These are phyloP conservation scores for Iphiclides podalirius DNA, from an alignment of 2,888 invertebrate species.

Conservation along the genomic window DNA sequence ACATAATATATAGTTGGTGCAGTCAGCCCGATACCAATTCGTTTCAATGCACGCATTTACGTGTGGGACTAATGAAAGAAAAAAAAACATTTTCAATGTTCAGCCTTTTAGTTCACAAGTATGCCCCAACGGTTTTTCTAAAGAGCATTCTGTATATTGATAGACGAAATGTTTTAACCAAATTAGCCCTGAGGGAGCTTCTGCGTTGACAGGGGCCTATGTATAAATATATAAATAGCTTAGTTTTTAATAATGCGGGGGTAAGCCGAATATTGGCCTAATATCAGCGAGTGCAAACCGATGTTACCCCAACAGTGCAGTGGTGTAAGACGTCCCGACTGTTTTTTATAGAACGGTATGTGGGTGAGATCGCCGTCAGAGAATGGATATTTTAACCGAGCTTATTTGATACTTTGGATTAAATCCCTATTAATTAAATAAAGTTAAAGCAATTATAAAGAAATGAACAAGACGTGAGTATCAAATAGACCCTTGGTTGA, in stretches of 20 bases:
- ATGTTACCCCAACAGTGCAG: slow-evolving; percentile 65
- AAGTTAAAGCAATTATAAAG: too few relatives aligned
- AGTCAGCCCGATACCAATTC: slow-evolving; percentile 21
- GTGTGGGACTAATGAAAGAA: slow-evolving; percentile 21
- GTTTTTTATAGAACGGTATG: slow-evolving; percentile 48
- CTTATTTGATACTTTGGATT: slow-evolving; percentile 3
- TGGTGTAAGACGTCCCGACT: slow-evolving; percentile 38
- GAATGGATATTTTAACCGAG: slow-evolving; percentile 28
- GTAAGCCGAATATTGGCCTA: slow-evolving; percentile 75
- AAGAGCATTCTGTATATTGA: slow-evolving; percentile 24
- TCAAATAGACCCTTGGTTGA: too few relatives aligned
- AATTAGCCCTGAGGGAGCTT: slow-evolving; percentile 70
- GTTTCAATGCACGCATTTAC: slow-evolving; percentile 24
- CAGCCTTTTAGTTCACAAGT: slow-evolving; percentile 18
- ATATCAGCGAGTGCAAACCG: slow-evolving; percentile 77
- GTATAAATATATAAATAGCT: slow-evolving; percentile 77
- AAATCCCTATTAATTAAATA: slow-evolving; percentile 13
- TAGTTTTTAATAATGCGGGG: slow-evolving; percentile 76
- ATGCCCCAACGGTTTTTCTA: slow-evolving; percentile 16
- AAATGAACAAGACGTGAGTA: too few relatives aligned
- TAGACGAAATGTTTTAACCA: slow-evolving; percentile 63
- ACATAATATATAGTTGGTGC: slow-evolving; percentile 4
- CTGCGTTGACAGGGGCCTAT: slow-evolving; percentile 57
- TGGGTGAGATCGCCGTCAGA: slow-evolving; percentile 39
- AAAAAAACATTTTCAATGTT: slow-evolving; percentile 25